Base-by-base conservation (phyloP, 2,113 vertebrate species). In the Brachypteracias leptosomus region DNA sequence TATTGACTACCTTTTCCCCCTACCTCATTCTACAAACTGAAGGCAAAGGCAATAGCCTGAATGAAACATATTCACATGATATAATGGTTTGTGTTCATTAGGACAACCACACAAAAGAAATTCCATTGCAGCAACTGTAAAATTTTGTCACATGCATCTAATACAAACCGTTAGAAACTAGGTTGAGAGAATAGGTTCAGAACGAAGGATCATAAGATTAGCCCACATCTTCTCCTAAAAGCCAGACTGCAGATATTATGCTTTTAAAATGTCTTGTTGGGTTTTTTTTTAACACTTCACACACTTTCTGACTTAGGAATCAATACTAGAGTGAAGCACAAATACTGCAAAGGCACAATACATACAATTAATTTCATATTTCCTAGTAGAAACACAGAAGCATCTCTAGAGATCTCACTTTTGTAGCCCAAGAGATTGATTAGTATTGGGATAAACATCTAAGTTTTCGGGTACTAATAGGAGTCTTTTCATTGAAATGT, bases 231-330 rank as follows among this genome's bases (percentile, higher is more conserved):
- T 35, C n/a, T 65, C 36, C 65, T 74, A 59, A 90, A 59, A 0
- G 0, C 6, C 12, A 73, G 47, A 67, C 6, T 0, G 2, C 46
- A 79, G 22, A 42, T 33, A 66, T 2, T 40, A 63, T 12, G 16
- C 13, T 87, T 85, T 7, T 9, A 0, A 33, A 17, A 78, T 13
- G 9, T 65, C 67, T 35, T 13, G 5, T 20, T 58, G 16, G 26
- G 26, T 62, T 88, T 75, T 79, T 9, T 62, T 88, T 75, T 79
- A 8, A 63, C 10, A 29, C 65, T 92, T 92, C 38, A 55, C 16
- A 36, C 8, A 28, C 12, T 47, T 52, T 16, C 29, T 47, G 47
- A 92, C 68, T 40, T 68, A 77, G 36, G 29, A 80, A 47, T 74
- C 38, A 51, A 59, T 29, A 36, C 9, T 19, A 33, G 18, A 67